A percentile compares a stretch with the other conserved stretches of the same genome.
These are phyloP conservation scores for Achlya flavicornis DNA, from an alignment of 2,888 invertebrate species.

Conservation along the genomic window DNA sequence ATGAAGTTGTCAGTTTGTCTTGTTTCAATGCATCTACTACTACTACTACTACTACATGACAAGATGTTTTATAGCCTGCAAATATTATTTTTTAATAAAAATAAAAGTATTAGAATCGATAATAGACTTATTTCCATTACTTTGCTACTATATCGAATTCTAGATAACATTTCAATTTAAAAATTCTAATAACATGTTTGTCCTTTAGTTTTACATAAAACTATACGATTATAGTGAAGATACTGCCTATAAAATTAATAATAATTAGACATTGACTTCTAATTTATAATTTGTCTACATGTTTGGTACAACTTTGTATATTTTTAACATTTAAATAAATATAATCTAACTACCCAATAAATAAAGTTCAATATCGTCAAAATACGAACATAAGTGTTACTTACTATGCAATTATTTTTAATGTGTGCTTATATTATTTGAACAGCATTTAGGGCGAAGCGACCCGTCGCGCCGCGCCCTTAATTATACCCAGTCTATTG, in stretches of 20 bases:
- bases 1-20: background rate
- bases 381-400: background rate
- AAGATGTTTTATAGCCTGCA: background rate
- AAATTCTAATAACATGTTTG: too few relatives aligned
- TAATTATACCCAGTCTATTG: background rate
- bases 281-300: too few relatives aligned
- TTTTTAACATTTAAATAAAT: too few relatives aligned
- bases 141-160: too few relatives aligned
- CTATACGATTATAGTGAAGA: background rate
- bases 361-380: background rate
- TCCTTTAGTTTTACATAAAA: background rate
- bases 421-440: conserved; percentile 1
- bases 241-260: background rate
- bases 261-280: too few relatives aligned
- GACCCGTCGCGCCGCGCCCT: background rate
- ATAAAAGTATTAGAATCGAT: too few relatives aligned
- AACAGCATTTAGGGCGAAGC: background rate
- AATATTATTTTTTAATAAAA: too few relatives aligned
- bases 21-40: background rate
- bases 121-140: background rate
- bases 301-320: too few relatives aligned
- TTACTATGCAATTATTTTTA: background rate
- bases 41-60: too few relatives aligned
- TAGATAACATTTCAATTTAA: too few relatives aligned
- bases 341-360: background rate